phyloP scores from a whole-genome alignment of 2,888 invertebrate genomes.

The Eilema griseolum region DNA sequence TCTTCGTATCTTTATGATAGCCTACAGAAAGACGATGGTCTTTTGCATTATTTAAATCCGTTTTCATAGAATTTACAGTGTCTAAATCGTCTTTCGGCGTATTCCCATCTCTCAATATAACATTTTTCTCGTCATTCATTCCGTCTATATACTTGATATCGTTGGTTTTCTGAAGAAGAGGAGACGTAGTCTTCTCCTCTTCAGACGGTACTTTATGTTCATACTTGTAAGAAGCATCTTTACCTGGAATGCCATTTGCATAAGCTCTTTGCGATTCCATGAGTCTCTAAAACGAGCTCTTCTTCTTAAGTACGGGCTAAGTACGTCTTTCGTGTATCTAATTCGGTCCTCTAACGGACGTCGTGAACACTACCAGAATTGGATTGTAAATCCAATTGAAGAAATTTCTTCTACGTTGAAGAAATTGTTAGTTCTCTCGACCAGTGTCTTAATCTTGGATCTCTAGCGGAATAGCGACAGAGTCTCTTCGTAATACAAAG shows the following conservation, averaged over 20 bases:
- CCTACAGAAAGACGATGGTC: slow-evolving; percentile 68
- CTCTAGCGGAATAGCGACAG: slow-evolving; percentile 85
- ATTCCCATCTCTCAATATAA: slow-evolving; percentile 56
- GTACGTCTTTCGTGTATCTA: slow-evolving; percentile 66
- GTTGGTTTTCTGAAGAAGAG: slow-evolving; percentile 70
- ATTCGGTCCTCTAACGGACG: slow-evolving; percentile 66
- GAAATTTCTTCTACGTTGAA: slow-evolving; percentile 71
- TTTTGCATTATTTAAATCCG: slow-evolving; percentile 62
- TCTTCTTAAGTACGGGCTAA: slow-evolving; percentile 67
- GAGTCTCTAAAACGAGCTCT: slow-evolving; percentile 68
- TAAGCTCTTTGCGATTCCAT: slow-evolving; percentile 81
- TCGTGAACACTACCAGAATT: slow-evolving; percentile 67
- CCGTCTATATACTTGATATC: slow-evolving; percentile 76
- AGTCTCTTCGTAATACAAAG: slow-evolving; percentile 81
- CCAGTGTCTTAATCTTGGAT: slow-evolving; percentile 88
- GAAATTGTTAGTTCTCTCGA: slow-evolving; percentile 78
- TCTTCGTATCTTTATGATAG: slow-evolving; percentile 66
- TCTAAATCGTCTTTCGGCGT: slow-evolving; percentile 74
- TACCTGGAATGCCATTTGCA: slow-evolving; percentile 82
- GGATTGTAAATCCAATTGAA: slow-evolving; percentile 68
- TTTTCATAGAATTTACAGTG: slow-evolving; percentile 75
- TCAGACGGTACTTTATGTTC: slow-evolving; percentile 80
- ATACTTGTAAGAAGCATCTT: slow-evolving; percentile 75
- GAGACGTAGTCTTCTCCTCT: slow-evolving; percentile 83
- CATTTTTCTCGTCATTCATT: slow-evolving; percentile 65